Conservation (phyloP, 2,113 vertebrate species). For the Hystrix cristata region DNA sequence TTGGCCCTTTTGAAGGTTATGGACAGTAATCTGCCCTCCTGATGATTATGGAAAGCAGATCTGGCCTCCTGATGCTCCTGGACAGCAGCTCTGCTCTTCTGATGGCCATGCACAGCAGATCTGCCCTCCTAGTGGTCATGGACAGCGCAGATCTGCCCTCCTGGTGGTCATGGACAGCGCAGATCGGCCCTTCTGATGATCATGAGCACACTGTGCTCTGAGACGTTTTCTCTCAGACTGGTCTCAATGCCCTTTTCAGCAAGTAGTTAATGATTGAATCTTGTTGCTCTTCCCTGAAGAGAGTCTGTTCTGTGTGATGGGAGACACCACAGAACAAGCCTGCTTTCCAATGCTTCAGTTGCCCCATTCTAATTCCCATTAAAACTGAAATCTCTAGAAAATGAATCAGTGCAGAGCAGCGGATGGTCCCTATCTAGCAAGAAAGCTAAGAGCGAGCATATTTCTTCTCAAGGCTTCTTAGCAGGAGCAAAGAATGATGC, state of each 20-base stretch:
- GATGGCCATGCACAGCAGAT: neutral
- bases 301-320: rapidly evolving
- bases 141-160: too few species aligned
- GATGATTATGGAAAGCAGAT: too few species aligned
- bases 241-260: neutral
- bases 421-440: neutral
- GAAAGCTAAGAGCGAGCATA: neutral
- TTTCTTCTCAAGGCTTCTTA: neutral
- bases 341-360: neutral
- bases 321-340: neutral
- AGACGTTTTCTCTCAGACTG: neutral
- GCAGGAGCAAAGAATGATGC: neutral
- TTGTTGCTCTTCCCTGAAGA: too few species aligned
- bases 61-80: rapidly evolving
- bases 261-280: neutral
- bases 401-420: neutral
- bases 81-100: neutral
- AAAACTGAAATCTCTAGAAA: neutral
- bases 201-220: neutral
- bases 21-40: neutral
- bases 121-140: neutral
- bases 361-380: neutral
- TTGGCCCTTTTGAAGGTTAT: neutral
- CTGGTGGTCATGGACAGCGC: too few species aligned
- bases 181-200: too few species aligned